These are phyloP conservation scores for Plectropomus leopardus DNA, from an alignment of 2,113 vertebrate species.

Conservation along the genomic window DNA sequence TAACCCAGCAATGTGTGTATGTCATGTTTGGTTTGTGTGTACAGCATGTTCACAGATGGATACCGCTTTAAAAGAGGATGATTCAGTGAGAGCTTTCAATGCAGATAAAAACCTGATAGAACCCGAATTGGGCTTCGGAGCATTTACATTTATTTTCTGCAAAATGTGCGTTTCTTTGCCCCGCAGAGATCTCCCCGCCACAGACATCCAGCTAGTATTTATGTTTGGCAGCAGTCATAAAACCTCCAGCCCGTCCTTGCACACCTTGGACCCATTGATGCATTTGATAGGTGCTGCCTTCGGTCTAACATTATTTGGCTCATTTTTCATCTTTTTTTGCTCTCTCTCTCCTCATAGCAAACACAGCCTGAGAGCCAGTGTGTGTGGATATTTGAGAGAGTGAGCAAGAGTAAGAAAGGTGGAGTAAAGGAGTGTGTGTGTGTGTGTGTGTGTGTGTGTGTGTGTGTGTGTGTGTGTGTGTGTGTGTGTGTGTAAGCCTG, in stretches of 20 bases:
- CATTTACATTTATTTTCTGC: slow-evolving; percentile 65
- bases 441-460: slow-evolving; percentile 19
- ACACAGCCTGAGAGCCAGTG: neutral
- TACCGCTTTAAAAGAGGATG: slow-evolving; percentile 17
- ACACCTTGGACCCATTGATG: slow-evolving; percentile 73
- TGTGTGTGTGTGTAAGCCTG: slow-evolving; percentile 24
- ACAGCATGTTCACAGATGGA: slow-evolving; percentile 26
- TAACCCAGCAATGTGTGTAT: slow-evolving; percentile 17
- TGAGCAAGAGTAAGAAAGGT: neutral
- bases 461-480: slow-evolving; percentile 60
- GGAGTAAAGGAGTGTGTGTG: slow-evolving; percentile 25
- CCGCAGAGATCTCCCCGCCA: slow-evolving; percentile 34
- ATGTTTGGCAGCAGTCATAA: slow-evolving; percentile 73
- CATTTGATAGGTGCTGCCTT: slow-evolving; percentile 75
- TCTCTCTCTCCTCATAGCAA: slow-evolving; percentile 43
- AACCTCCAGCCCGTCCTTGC: slow-evolving; percentile 74
- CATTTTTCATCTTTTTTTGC: slow-evolving; percentile 68
- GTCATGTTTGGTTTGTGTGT: slow-evolving; percentile 33
- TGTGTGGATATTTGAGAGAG: slow-evolving; percentile 4
- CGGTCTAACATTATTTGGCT: slow-evolving; percentile 72
- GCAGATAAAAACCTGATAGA: slow-evolving; percentile 39
- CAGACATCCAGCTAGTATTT: slow-evolving; percentile 68
- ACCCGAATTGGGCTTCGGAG: slow-evolving; percentile 26
- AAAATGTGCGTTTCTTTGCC: slow-evolving; percentile 43
- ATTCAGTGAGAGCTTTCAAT: slow-evolving; percentile 15